Conservation (phyloP, 1,140 invertebrate species). For the Halictus rubicundus region DNA sequence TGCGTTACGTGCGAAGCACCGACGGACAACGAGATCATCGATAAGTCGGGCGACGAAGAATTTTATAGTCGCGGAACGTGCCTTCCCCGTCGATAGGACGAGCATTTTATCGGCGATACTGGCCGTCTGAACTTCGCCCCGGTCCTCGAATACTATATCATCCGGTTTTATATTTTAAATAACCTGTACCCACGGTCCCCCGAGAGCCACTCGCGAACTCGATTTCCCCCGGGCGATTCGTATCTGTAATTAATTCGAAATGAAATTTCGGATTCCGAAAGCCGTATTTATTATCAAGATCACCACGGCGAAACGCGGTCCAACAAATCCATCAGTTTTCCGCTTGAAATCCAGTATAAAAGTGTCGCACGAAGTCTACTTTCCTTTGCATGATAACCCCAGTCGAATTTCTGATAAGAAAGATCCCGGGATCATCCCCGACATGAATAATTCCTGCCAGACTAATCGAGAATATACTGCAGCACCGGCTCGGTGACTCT, state of each 20-base stretch:
- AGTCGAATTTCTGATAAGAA: conserved; percentile 14
- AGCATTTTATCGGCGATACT: conserved; percentile 30
- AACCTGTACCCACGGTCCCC: neutral
- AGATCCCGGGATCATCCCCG: conserved; percentile 9
- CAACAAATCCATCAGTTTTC: conserved; percentile 1
- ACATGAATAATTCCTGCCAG: conserved; percentile 20
- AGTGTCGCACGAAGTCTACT: neutral
- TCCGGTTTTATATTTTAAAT: neutral
- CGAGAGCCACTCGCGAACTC: neutral
- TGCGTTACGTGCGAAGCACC: conserved; percentile 12
- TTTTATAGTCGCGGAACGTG: conserved; percentile 42
- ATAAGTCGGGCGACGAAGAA: conserved; percentile 26
- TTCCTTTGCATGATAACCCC: neutral
- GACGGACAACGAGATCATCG: conserved; percentile 13
- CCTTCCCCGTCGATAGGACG: neutral
- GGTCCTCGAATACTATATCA: neutral
- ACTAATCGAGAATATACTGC: conserved; percentile 19
- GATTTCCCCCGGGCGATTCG: too few relatives aligned
- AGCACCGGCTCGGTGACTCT: neutral
- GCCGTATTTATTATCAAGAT: neutral
- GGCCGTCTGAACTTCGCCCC: neutral
- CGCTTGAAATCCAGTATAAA: neutral
- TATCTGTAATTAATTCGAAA: neutral
- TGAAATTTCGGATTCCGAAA: neutral
- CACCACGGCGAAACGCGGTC: too few relatives aligned